Percentiles rank a stretch among this genome's conserved stretches.
Conservation (phyloP, 2,797 vertebrate genomes). For the Rhyacichthys aspro region DNA sequence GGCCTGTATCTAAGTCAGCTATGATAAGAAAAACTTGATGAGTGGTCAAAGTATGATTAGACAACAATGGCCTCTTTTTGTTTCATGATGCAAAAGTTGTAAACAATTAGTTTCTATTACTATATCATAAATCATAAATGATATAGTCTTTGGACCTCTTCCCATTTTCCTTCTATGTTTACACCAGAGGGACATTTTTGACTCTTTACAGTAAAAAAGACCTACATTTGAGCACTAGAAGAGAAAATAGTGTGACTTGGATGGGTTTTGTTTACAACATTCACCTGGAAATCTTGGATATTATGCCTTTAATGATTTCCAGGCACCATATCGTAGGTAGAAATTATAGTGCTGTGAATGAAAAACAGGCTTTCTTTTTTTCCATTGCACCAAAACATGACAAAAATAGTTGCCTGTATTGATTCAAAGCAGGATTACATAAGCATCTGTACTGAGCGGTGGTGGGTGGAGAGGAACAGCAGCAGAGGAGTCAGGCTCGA, state of each 20-base stretch:
- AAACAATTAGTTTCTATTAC: neutral
- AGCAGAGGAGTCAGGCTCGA: neutral
- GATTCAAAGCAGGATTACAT: constrained; percentile 44
- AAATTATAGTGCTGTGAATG: neutral
- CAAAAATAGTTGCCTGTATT: constrained; percentile 12
- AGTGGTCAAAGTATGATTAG: neutral
- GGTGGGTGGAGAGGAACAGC: constrained; percentile 33
- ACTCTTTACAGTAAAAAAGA: no score
- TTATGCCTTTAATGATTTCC: no score
- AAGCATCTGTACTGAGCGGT: constrained; percentile 17
- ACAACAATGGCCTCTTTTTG: neutral
- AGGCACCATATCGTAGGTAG: no score
- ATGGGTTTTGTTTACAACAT: no score
- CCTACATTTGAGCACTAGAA: no score
- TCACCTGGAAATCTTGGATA: no score
- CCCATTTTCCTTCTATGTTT: no score
- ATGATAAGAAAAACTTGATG: neutral
- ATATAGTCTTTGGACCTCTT: no score
- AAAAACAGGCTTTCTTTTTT: neutral
- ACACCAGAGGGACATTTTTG: no score
- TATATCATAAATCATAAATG: no score
- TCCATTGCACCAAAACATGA: constrained; percentile 12
- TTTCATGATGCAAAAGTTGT: neutral
- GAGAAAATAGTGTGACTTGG: no score
- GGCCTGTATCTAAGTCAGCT: neutral